A percentile compares a stretch with the other conserved stretches of the same genome.
Conservation (phyloP, 2,888 invertebrate genomes). For the Pinctada fucata region DNA sequence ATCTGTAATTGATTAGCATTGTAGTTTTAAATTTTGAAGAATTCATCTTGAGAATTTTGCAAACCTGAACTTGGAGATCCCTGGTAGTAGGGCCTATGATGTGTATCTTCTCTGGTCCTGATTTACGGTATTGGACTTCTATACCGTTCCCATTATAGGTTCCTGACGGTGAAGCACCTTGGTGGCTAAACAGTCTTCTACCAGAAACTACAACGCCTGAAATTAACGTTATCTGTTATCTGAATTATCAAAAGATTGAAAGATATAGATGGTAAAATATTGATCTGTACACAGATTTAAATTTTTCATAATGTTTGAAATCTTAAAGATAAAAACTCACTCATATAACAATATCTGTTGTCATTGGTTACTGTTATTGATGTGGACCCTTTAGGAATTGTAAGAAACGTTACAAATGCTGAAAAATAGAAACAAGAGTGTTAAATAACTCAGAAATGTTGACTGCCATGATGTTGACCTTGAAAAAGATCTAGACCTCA, state of each 20-base stretch:
- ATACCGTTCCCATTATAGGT: constrained; percentile 51
- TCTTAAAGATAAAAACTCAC: constrained; percentile 44
- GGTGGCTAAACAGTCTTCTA: constrained; percentile 51
- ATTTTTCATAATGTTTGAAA: no score
- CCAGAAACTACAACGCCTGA: constrained; percentile 57
- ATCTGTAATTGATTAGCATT: no score
- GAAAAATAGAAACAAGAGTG: constrained; percentile 21
- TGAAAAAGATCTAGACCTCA: no score
- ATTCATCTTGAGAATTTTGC: not conserved
- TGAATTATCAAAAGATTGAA: no score
- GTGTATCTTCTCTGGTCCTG: constrained; percentile 54
- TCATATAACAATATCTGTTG: constrained; percentile 58
- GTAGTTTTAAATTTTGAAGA: no score
- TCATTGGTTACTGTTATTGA: constrained; percentile 56
- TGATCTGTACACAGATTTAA: no score
- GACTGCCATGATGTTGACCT: no score
- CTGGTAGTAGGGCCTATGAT: constrained; percentile 55
- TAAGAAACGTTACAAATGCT: constrained; percentile 54
- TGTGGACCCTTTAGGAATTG: constrained; percentile 57
- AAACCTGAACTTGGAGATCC: constrained; percentile 59
- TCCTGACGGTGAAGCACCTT: constrained; percentile 46
- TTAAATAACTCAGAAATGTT: no score
- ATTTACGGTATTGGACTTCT: constrained; percentile 50
- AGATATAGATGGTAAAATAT: no score
- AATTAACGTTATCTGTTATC: not conserved